Evolutionary conservation across 2,797 vertebrate genomes (phyloP).

Genomic region (Poeciliopsis turneri): DNA sequence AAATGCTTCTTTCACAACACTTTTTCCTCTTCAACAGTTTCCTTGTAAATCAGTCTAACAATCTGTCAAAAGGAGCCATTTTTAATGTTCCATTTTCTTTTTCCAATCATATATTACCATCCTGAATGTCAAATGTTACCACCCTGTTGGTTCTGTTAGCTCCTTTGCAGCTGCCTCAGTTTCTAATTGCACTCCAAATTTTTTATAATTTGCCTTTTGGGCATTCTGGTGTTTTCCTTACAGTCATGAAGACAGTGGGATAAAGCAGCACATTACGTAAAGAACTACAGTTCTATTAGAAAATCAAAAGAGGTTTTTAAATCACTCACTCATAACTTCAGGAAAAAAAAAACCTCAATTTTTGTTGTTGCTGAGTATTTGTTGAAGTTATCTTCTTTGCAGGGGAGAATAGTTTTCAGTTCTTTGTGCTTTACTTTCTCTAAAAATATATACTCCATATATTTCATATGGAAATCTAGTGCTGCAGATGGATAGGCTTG

Average conservation of each 20-base stretch:
- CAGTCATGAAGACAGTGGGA: background rate
- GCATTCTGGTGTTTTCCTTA: background rate
- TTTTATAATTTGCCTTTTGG: background rate
- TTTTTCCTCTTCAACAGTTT: background rate
- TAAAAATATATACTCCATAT: background rate
- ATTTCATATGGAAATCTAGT: background rate
- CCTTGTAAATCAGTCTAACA: background rate
- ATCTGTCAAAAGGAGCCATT: background rate
- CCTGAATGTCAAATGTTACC: background rate
- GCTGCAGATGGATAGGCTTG: background rate
- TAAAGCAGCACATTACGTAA: background rate
- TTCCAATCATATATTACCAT: background rate
- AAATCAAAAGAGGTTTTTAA: background rate
- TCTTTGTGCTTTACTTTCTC: background rate
- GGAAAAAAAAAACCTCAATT: too few species aligned
- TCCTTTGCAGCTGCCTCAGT: background rate
- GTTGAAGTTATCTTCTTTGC: background rate
- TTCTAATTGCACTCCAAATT: background rate
- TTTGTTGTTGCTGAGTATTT: too few species aligned
- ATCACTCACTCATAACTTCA: background rate
- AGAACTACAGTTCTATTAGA: background rate
- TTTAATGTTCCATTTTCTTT: background rate
- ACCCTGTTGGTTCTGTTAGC: background rate
- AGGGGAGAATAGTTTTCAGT: background rate
- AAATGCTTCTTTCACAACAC: background rate